phyloP scores from a whole-genome alignment of 2,797 vertebrate genomes.

The Rhadinocentrus ornatus region DNA sequence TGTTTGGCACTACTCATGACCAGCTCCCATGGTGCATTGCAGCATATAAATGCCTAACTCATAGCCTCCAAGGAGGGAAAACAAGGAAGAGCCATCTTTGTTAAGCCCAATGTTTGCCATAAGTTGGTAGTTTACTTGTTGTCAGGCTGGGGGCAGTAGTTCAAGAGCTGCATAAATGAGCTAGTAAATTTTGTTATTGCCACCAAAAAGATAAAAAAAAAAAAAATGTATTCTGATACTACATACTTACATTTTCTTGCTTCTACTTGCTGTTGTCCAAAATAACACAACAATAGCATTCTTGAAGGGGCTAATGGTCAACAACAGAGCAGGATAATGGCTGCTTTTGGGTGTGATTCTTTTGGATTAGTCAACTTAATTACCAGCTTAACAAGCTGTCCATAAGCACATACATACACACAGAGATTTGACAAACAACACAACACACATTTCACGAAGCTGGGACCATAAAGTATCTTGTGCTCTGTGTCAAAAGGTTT shows the following conservation, averaged over 20 bases:
- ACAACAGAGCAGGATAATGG: not conserved
- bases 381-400: conserved; percentile 13
- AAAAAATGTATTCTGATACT: no score
- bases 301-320: not conserved
- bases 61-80: conserved; percentile 44
- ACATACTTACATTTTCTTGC: no score
- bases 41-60: conserved; percentile 63
- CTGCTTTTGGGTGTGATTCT: conserved; percentile 14
- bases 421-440: conserved; percentile 16
- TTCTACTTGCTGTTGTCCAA: not conserved
- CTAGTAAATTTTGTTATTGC: not conserved
- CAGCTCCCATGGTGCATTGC: conserved; percentile 72
- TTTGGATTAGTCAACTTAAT: conserved; percentile 38
- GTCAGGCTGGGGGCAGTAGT: conserved; percentile 20
- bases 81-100: conserved; percentile 16
- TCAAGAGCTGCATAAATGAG: not conserved
- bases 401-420: not conserved
- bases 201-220: no score
- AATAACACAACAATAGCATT: not conserved
- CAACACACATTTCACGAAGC: conserved; percentile 24
- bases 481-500: conserved; percentile 32
- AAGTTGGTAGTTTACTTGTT: conserved; percentile 29
- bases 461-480: conserved; percentile 30
- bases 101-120: conserved; percentile 43
- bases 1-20: conserved; percentile 33